Evolutionary conservation across 2,797 vertebrate species (phyloP), one percentile per base, ranked within the genome.

Genomic region (Arctocebus calabarensis): DNA sequence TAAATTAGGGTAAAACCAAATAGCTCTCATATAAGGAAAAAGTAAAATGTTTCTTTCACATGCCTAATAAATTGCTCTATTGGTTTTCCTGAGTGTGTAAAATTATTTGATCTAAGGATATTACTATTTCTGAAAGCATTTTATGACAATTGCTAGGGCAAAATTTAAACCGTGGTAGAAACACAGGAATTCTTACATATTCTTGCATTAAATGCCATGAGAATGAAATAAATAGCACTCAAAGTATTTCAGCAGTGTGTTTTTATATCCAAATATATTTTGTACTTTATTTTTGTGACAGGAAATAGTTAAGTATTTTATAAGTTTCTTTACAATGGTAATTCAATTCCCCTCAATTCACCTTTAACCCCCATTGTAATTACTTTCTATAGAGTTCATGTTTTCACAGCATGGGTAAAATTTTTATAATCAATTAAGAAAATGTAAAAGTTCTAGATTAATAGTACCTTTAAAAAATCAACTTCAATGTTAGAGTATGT

Each of bases 1-100:
- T 98, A 97, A 98, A 98, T 98, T 98, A 97, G 88, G 93, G 97
- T 70, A 95, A 97, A 98, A 96, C 91, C 92, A 78, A 86, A 90
- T 95, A 90, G 90, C 64, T 97, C 96, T 97, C 93, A 92, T 90
- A 91, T 88, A 93, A 59, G 92, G 89, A 97, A 97, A 96, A 93
- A 92, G 86, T 89, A 95, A 97, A 95, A 9, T 45, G 40, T n/a
- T 92, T 82, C 20, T 92, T 91, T 81, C 22, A 37, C 25, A 66
- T 85, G 66, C 52, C 17, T 94, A n/a, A 71, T 86, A 84, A 89
- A 94, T 75, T 79, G n/a, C 16, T 85, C 43, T 32, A 6, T 20
- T 92, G 19, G 13, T 3, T 85, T 94, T 90, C 19, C 37, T 70
- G 34, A 81, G 55, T 79, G 25, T 95, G 37, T 90, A 90, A 79